Conservation (phyloP, 2,113 vertebrate genomes). For the Gymnobelideus leadbeateri region DNA sequence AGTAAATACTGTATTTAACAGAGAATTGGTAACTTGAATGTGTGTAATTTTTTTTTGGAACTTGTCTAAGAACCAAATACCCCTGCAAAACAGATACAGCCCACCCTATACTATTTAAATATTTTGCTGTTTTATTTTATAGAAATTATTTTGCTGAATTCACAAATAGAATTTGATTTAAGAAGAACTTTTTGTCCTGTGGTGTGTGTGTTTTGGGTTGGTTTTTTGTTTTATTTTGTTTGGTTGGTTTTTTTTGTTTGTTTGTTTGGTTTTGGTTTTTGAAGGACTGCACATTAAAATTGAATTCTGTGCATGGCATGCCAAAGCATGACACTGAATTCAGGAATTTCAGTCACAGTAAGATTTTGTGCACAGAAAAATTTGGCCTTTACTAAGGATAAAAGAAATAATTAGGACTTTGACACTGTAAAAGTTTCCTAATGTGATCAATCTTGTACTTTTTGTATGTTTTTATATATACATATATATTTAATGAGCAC, state of each 20-base stretch:
- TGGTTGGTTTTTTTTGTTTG: not conserved
- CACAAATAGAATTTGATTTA: slow-evolving; percentile 99
- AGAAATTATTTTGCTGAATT: slow-evolving; percentile 99
- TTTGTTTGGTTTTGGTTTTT: slow-evolving; percentile 81
- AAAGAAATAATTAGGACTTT: slow-evolving; percentile 92
- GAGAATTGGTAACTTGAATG: slow-evolving; percentile 99
- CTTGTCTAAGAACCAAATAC: slow-evolving; percentile 99
- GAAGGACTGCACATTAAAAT: slow-evolving; percentile 80
- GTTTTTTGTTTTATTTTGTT: slow-evolving; percentile 81
- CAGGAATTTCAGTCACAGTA: slow-evolving; percentile 93
- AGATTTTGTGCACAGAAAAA: slow-evolving; percentile 96
- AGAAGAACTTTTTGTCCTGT: slow-evolving; percentile 98
- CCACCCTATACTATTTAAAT: slow-evolving; percentile 99
- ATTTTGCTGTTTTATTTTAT: slow-evolving; percentile 99
- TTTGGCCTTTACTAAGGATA: slow-evolving; percentile 93
- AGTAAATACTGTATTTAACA: slow-evolving; percentile 99
- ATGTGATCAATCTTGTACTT: slow-evolving; percentile 91
- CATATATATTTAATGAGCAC: slow-evolving; percentile 90
- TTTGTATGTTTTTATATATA: slow-evolving; percentile 91
- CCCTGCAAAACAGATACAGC: slow-evolving; percentile 99
- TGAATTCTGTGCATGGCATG: slow-evolving; percentile 84
- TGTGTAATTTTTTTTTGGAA: slow-evolving; percentile 95
- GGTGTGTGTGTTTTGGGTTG: slow-evolving; percentile 85
- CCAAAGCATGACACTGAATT: slow-evolving; percentile 90
- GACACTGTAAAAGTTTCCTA: slow-evolving; percentile 90